Conservation (phyloP, 2,888 invertebrate genomes). For the Boloria selene region DNA sequence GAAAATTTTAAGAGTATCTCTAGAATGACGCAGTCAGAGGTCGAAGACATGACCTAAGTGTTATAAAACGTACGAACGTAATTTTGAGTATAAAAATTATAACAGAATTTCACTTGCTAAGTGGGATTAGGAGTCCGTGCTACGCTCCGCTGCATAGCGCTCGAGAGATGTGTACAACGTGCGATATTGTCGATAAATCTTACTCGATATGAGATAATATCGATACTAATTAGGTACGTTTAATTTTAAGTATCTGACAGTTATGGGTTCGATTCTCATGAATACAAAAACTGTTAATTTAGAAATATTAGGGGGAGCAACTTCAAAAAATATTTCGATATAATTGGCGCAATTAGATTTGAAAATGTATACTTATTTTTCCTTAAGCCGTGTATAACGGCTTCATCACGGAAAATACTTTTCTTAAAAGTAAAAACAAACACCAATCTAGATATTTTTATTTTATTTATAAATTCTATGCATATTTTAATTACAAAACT, state of each 20-base stretch:
- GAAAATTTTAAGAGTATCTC: background rate
- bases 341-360: no score
- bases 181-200: background rate
- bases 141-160: slow-evolving; percentile 47
- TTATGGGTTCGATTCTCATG: no score
- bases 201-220: slow-evolving; percentile 1
- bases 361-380: no score
- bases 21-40: background rate
- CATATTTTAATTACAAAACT: background rate
- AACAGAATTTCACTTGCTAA: slow-evolving; percentile 49
- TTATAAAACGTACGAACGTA: slow-evolving; percentile 25
- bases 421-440: no score
- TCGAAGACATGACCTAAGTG: slow-evolving; percentile 10
- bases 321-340: no score
- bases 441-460: no score
- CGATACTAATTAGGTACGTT: background rate
- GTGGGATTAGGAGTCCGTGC: slow-evolving; percentile 44
- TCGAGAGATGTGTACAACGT: slow-evolving; percentile 39
- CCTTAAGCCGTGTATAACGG: no score
- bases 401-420: no score
- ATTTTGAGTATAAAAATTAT: slow-evolving; percentile 38
- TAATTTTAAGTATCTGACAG: no score
- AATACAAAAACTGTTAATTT: no score
- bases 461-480: no score
- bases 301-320: no score